Base-by-base conservation (phyloP, 1,140 invertebrate species). In the Trachymyrmex septentrionalis region DNA sequence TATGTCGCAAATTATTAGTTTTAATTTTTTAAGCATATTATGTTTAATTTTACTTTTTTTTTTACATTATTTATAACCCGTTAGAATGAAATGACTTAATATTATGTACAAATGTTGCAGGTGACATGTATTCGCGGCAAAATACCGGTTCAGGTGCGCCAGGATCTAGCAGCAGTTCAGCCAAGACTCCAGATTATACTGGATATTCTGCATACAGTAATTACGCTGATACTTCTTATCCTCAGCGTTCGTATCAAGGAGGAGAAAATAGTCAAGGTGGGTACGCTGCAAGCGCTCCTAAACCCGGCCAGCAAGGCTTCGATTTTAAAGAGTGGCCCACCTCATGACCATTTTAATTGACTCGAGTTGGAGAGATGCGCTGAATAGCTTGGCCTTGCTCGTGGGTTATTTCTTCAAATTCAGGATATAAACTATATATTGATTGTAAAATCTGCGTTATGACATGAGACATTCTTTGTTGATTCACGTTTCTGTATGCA, bases 311-410 rank as follows among this genome's bases (percentile, higher is more conserved):
- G 93, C 96, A 96, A 95, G 94, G 94, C 92, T 96, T 96, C 95
- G 96, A 96, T 94, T 96, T 96, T 95, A 96, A 96, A 96, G 96
- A 96, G 93, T 96, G 96, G 96, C 95, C 95, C 93, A 95, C 96
- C 93, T 96, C 96, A 96, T 96, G 96, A 96, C 96, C 94, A 93
- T 95, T 95, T 95, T 95, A 95, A 95, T 95, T 95, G 77, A 95
- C 87, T 92, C 92, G 91, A 92, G 92, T 93, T 90, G 92, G 93
- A 94, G 92, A 93, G 77, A 94, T 94, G 93, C 93, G 94, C 93
- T 94, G 78, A 94, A 93, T 90, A 91, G 92, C 92, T 93, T 93
- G 93, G 90, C 90, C 93, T 95, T 95, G 94, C 93, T 91, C 92
- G 92, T 93, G 92, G 93, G 94, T 93, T 94, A 92, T 93, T 85